Evolutionary conservation across 2,888 invertebrate genomes (phyloP), one percentile per base, ranked within the genome.

Genomic region (Cephus rjabovi): DNA sequence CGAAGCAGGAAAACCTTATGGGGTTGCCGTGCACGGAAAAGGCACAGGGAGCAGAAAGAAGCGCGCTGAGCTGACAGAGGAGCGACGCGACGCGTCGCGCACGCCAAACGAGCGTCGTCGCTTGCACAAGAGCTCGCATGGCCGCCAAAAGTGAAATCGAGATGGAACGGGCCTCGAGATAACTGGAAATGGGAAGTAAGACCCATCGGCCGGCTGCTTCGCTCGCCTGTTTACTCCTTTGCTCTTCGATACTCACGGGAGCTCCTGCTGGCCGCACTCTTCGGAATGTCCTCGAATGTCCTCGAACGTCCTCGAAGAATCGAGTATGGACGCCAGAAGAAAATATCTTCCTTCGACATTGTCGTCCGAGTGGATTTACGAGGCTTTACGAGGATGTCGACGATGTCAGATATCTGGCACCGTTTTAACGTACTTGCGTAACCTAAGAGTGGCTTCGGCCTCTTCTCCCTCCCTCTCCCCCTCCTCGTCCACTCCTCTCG

Each of bases 131-230:
- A 81, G 83, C 83, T 86, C 40, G 40, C 40, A 40, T 40, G 40
- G 86, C 87, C 88, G 86, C 84, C 86, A 86, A 88, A 88, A 88
- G 88, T 87, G 88, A 88, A 88, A 88, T 88, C 82, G 81, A 79
- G 85, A 84, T 84, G 81, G 82, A 83, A 83, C 77, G 81, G 80
- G 69, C 76, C 79, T 79, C 81, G 80, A 78, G 79, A 81, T 76
- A 80, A 56, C 75, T 79, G 78, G 81, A 85, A 84, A 80, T 82
- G 81, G 78, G 77, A 80, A 83, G 82, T 78, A 79, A 81, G 78
- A 81, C 73, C 73, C 76, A 15, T 70, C 70, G 70, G 30, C 30
- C 30, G 70, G 12, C 30, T 15, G 40, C 15, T 40, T 40, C 40
- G 11, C 75, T 75, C 77, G 69, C 69, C 74, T 74, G 74, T 77